A percentile compares a stretch with the other conserved stretches of the same genome.
These are phyloP conservation scores for Calephelis virginiensis DNA, from an alignment of 1,140 invertebrate genomes.

Conservation along the genomic window DNA sequence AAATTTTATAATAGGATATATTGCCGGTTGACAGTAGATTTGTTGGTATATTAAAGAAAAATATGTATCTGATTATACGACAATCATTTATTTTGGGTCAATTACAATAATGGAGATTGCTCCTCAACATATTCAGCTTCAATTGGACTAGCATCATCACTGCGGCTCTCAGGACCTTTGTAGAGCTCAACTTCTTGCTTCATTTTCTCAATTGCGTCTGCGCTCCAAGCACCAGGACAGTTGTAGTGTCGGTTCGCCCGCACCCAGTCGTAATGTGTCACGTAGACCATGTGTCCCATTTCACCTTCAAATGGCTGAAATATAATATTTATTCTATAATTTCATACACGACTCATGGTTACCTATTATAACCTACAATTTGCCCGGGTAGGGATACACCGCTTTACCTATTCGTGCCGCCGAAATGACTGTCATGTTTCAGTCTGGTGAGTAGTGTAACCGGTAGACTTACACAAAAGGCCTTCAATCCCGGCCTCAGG, in stretches of 20 bases:
- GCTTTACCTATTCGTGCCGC: too few species aligned
- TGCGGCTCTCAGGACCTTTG: not conserved
- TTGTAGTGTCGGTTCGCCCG: constrained; percentile 48
- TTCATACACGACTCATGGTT: too few species aligned
- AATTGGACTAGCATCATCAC: not conserved
- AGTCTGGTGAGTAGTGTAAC: too few species aligned
- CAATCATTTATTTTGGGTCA: too few species aligned
- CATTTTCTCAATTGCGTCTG: constrained; percentile 21
- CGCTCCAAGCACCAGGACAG: constrained; percentile 48
- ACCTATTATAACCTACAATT: too few species aligned
- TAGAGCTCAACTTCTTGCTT: constrained; percentile 21
- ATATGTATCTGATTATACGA: too few species aligned
- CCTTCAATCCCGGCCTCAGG: too few species aligned
- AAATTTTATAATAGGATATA: not conserved
- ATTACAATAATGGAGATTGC: not conserved
- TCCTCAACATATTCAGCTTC: not conserved
- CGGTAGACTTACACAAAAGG: too few species aligned
- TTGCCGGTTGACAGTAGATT: not conserved
- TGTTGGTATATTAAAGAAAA: too few species aligned
- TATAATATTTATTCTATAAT: not conserved
- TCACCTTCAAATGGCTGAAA: constrained; percentile 34
- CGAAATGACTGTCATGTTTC: too few species aligned
- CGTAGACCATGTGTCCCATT: constrained; percentile 45
- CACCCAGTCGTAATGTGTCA: constrained; percentile 44
- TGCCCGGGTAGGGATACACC: too few species aligned